Evolutionary conservation across 2,888 invertebrate genomes (phyloP).

Genomic region (Ecliptopera silaceata): DNA sequence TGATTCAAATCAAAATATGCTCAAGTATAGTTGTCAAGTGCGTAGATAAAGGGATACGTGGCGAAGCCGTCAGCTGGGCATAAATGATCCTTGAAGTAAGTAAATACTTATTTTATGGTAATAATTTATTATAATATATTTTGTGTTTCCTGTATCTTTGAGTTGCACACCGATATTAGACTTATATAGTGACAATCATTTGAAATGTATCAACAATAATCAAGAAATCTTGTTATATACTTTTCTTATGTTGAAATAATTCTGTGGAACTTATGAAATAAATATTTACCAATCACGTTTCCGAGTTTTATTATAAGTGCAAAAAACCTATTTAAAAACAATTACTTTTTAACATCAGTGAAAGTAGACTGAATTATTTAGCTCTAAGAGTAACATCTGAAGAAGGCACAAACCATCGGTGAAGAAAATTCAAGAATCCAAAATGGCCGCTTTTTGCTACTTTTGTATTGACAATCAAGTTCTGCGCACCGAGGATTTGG

Average conservation of each 20-base stretch:
- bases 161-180: not conserved
- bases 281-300: slow-evolving; percentile 4
- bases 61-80: slow-evolving; percentile 28
- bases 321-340: slow-evolving; percentile 7
- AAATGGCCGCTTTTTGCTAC: slow-evolving; percentile 18
- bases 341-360: slow-evolving; percentile 4
- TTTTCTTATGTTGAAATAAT: not conserved
- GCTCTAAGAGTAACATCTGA: slow-evolving; percentile 6
- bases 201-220: not conserved
- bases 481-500: slow-evolving; percentile 48
- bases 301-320: slow-evolving; percentile 16
- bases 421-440: slow-evolving; percentile 32
- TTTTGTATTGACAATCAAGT: slow-evolving; percentile 35
- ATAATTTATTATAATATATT: slow-evolving; percentile 2
- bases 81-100: slow-evolving; percentile 24
- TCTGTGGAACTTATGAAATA: slow-evolving; percentile 18
- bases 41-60: slow-evolving; percentile 6
- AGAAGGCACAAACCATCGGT: not conserved
- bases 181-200: not conserved
- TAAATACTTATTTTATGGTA: slow-evolving; percentile 7
- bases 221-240: not conserved
- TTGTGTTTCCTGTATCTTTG: not conserved
- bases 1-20: not conserved
- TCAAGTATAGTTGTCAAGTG: slow-evolving; percentile 13
- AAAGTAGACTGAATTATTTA: slow-evolving; percentile 5